phyloP scores from a whole-genome alignment of 2,113 vertebrate species.

The Hassar affinis region DNA sequence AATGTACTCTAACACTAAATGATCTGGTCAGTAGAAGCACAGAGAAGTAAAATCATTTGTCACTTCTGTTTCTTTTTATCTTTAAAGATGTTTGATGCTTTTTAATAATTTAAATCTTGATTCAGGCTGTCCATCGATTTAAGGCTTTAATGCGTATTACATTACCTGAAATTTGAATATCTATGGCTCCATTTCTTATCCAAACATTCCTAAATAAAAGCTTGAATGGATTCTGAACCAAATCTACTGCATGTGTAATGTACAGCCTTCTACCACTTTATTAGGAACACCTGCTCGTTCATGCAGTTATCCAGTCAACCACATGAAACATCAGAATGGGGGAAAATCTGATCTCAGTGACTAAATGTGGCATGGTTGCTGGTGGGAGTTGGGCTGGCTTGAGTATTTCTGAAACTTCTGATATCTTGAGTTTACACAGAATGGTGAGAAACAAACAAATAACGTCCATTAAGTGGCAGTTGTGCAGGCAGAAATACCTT shows the following conservation, averaged over 20 bases:
- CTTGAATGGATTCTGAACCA: neutral
- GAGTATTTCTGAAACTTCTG: neutral
- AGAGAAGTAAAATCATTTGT: neutral
- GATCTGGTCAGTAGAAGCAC: neutral
- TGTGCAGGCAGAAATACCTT: neutral
- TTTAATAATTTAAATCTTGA: too few relatives aligned
- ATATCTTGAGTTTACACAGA: neutral
- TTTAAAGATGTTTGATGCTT: neutral
- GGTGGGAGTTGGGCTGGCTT: neutral
- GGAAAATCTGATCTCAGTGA: neutral
- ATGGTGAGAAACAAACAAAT: neutral
- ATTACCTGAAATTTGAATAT: neutral
- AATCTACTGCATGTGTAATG: neutral
- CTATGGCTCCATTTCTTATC: neutral
- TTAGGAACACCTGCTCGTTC: neutral
- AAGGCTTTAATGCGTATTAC: neutral
- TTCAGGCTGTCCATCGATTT: neutral
- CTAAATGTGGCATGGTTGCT: neutral
- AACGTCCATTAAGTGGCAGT: neutral
- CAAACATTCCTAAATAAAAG: too few relatives aligned
- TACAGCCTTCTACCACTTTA: neutral
- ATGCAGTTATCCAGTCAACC: neutral
- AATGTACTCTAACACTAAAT: neutral
- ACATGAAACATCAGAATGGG: neutral
- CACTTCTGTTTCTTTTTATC: neutral